These are phyloP conservation scores for Drosophila eugracilis DNA, from an alignment of 1,140 invertebrate species.

Conservation along the genomic window DNA sequence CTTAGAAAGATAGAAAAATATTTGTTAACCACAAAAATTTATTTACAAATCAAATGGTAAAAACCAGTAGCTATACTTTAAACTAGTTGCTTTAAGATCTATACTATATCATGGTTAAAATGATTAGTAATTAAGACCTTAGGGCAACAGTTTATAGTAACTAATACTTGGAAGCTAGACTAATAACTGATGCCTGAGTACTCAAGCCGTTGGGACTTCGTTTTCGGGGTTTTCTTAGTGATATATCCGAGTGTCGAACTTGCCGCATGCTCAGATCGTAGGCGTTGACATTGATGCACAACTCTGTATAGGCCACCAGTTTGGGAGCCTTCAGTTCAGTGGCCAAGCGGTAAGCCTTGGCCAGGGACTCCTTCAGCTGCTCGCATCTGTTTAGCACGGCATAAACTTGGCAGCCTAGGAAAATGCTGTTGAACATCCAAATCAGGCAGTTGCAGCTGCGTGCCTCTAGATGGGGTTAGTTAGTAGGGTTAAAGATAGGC, in stretches of 20 bases:
- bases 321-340: constrained; percentile 9
- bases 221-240: background rate
- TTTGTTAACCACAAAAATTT: background rate
- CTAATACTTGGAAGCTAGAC: too few species aligned
- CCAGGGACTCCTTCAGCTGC: constrained; percentile 38
- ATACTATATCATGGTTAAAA: background rate
- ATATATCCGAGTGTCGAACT: background rate
- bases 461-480: constrained; percentile 36
- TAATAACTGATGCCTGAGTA: too few species aligned
- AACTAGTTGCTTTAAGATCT: background rate
- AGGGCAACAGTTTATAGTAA: background rate
- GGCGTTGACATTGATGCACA: constrained; percentile 51
- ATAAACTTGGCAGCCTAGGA: constrained; percentile 60
- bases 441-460: constrained; percentile 41
- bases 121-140: background rate
- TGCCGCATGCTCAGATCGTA: constrained; percentile 25
- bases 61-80: too few species aligned
- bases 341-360: constrained; percentile 41
- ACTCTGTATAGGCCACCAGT: constrained; percentile 46
- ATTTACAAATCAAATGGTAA: background rate
- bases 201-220: background rate
- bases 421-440: constrained; percentile 58
- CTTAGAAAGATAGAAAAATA: too few species aligned
- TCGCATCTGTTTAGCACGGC: constrained; percentile 47
- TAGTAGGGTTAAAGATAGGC: background rate